Percentiles rank a stretch among this genome's conserved stretches.
phyloP scores from a whole-genome alignment of 2,113 vertebrate genomes.

The Siniperca knerii region DNA sequence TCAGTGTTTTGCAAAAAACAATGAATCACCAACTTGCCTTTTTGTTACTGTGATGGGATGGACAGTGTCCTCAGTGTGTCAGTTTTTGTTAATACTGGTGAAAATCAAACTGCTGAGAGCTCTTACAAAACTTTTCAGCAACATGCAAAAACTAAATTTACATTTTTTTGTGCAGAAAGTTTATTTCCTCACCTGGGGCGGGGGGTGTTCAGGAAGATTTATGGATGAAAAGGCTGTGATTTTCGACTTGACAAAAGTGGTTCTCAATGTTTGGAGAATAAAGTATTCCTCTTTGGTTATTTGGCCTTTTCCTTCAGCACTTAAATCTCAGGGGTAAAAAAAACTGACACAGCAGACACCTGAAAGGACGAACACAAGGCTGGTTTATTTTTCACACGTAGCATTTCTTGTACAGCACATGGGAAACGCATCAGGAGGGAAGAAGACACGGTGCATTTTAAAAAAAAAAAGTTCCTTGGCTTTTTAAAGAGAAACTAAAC shows the following conservation, averaged over 20 bases:
- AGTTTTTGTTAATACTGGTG: too few relatives aligned
- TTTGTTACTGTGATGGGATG: background rate
- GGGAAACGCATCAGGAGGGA: constrained; percentile 77
- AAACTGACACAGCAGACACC: constrained; percentile 36
- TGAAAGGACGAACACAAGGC: constrained; percentile 83
- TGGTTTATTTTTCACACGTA: constrained; percentile 82
- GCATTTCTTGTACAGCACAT: constrained; percentile 83
- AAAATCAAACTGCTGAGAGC: background rate
- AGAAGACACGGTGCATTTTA: constrained; percentile 75
- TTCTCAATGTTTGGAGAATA: constrained; percentile 3
- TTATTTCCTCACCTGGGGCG: background rate
- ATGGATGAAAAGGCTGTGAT: background rate
- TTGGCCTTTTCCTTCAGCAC: background rate
- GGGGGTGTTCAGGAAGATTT: background rate
- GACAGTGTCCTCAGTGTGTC: background rate
- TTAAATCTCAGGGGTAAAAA: background rate
- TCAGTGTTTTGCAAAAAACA: background rate
- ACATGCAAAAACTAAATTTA: background rate
- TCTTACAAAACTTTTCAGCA: background rate
- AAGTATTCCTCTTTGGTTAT: constrained; percentile 6
- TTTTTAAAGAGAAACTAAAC: constrained; percentile 68
- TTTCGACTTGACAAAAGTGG: background rate
- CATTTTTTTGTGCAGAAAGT: background rate
- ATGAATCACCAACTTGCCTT: constrained; percentile 8
- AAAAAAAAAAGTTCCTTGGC: constrained; percentile 75